Percentiles rank a stretch among this genome's conserved stretches.
phyloP scores from a whole-genome alignment of 1,140 invertebrate species.

The Thaumetopoea pityocampa region DNA sequence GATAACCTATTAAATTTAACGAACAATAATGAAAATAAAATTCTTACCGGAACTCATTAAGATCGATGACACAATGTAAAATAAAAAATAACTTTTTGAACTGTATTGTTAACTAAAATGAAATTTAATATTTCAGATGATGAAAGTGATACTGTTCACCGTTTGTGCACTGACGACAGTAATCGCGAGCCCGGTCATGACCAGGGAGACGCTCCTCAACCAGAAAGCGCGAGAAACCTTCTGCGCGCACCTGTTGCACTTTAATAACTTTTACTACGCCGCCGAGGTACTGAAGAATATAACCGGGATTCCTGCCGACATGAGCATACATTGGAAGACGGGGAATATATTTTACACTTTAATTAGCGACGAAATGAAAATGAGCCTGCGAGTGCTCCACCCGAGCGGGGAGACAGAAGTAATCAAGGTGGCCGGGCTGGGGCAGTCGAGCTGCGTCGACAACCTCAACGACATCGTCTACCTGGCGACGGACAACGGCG shows the following conservation, averaged over 20 bases:
- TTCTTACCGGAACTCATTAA: no score
- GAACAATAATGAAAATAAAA: no score
- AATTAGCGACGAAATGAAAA: conserved; percentile 62
- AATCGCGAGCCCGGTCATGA: conserved; percentile 38
- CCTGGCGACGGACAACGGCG: conserved; percentile 63
- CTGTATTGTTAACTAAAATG: background rate
- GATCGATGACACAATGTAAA: no score
- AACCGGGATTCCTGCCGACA: conserved; percentile 55
- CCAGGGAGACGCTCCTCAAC: conserved; percentile 31
- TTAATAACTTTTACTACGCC: conserved; percentile 53
- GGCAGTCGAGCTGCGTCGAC: conserved; percentile 58
- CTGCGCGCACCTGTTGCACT: conserved; percentile 41
- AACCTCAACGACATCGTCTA: conserved; percentile 67
- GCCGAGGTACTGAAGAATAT: conserved; percentile 40
- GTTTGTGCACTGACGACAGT: conserved; percentile 17
- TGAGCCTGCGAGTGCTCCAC: conserved; percentile 51
- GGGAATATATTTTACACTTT: conserved; percentile 56
- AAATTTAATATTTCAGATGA: conserved; percentile 49
- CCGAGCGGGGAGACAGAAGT: conserved; percentile 43
- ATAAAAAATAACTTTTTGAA: background rate
- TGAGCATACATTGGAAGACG: conserved; percentile 62
- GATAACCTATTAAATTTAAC: no score
- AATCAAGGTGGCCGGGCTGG: conserved; percentile 53
- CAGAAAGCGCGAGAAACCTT: conserved; percentile 33
- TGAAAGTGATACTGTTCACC: conserved; percentile 23